Conservation (phyloP, 2,113 vertebrate genomes). For the Crotalus helleri region DNA sequence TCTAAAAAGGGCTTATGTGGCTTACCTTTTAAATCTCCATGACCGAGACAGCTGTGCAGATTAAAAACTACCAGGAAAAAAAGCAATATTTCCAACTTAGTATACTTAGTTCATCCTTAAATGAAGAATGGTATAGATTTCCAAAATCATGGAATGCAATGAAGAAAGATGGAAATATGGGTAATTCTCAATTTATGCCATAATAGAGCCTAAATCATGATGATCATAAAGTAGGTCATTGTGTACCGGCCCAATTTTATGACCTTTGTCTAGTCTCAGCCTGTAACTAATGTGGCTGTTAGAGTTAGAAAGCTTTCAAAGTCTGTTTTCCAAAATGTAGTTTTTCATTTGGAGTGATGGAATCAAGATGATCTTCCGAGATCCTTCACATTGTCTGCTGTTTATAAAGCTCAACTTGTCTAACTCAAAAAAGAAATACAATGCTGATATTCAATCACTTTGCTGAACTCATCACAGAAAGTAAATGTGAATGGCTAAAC, state of each 20-base stretch:
- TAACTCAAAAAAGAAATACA: neutral
- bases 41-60: neutral
- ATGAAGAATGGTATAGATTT: neutral
- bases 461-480: neutral
- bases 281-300: neutral
- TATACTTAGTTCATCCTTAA: neutral
- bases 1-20: neutral
- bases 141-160: neutral
- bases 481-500: neutral
- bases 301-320: neutral
- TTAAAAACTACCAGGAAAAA: neutral
- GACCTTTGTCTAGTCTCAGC: neutral
- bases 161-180: neutral
- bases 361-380: neutral
- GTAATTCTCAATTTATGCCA: neutral
- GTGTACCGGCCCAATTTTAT: neutral
- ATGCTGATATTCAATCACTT: neutral
- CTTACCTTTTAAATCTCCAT: neutral
- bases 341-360: neutral
- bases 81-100: neutral
- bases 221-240: neutral
- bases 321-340: neutral
- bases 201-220: neutral
- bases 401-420: neutral
- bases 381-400: neutral